Percentiles rank a stretch among this genome's conserved stretches.
Evolutionary conservation across 2,888 invertebrate species (phyloP).

Genomic region (Heliconius cydno): DNA sequence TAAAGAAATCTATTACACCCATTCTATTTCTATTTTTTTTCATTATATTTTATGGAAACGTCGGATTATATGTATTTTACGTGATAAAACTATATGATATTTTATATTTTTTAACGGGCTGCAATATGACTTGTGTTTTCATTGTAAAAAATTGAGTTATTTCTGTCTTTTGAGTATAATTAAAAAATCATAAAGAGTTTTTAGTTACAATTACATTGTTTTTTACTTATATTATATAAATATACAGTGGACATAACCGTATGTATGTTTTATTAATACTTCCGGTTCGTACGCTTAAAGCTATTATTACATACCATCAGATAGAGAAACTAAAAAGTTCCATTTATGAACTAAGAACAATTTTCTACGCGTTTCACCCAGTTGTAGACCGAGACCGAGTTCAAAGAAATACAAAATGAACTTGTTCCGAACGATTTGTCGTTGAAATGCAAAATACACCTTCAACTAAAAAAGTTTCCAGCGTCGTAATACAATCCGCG

Average conservation of each 20-base stretch:
- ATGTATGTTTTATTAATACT: too few relatives aligned
- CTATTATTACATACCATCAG: not conserved
- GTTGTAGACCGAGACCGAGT: conserved; percentile 15
- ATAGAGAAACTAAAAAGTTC: not conserved
- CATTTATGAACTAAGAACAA: not conserved
- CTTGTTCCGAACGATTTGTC: conserved; percentile 62
- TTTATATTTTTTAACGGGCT: not conserved
- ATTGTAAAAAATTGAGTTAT: too few relatives aligned
- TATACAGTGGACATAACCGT: too few relatives aligned
- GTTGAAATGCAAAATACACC: conserved; percentile 58
- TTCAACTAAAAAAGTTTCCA: conserved; percentile 44
- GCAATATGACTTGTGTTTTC: not conserved
- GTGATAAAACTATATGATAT: not conserved
- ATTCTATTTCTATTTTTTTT: conserved; percentile 26
- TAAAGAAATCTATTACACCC: conserved; percentile 37
- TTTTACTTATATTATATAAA: too few relatives aligned
- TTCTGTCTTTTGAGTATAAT: too few relatives aligned
- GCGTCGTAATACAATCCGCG: conserved; percentile 53
- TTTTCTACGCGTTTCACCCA: not conserved
- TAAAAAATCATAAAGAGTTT: too few relatives aligned
- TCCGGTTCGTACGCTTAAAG: not conserved
- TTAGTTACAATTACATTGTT: too few relatives aligned
- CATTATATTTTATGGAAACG: conserved; percentile 28
- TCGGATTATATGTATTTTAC: conserved; percentile 1
- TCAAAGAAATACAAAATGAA: conserved; percentile 45